Conservation (phyloP, 2,797 vertebrate genomes). For the Sebastiscus albofasciatus region DNA sequence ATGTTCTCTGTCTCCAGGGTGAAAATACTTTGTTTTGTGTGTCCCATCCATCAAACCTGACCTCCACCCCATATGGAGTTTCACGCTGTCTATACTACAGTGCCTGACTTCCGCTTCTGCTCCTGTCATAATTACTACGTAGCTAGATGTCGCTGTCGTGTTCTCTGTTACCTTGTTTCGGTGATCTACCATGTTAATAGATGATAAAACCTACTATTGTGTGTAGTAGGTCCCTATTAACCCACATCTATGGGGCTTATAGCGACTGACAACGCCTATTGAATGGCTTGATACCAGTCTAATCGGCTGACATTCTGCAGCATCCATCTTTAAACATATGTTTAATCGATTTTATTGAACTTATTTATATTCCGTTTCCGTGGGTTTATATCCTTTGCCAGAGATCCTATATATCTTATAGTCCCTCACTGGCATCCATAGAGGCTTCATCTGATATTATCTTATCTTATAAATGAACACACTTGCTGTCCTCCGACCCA, state of each 20-base stretch:
- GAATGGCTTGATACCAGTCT: not conserved
- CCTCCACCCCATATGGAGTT: not conserved
- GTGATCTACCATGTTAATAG: no score
- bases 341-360: not conserved
- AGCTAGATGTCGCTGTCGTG: no score
- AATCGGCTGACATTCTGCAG: not conserved
- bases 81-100: not conserved
- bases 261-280: not conserved
- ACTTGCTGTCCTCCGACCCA: not conserved
- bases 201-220: not conserved
- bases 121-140: no score
- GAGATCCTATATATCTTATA: not conserved
- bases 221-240: not conserved
- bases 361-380: not conserved
- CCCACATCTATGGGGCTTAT: not conserved
- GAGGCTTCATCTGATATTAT: constrained; percentile 1
- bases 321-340: not conserved
- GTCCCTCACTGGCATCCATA: not conserved
- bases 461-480: constrained; percentile 1
- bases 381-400: not conserved
- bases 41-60: rapidly evolving
- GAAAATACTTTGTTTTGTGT: not conserved
- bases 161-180: rapidly evolving
- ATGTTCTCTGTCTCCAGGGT: no score
- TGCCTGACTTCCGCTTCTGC: no score